These are phyloP conservation scores for Paragorgia papillata DNA, from an alignment of 92 coral and sea anemone species.

Conservation along the genomic window DNA sequence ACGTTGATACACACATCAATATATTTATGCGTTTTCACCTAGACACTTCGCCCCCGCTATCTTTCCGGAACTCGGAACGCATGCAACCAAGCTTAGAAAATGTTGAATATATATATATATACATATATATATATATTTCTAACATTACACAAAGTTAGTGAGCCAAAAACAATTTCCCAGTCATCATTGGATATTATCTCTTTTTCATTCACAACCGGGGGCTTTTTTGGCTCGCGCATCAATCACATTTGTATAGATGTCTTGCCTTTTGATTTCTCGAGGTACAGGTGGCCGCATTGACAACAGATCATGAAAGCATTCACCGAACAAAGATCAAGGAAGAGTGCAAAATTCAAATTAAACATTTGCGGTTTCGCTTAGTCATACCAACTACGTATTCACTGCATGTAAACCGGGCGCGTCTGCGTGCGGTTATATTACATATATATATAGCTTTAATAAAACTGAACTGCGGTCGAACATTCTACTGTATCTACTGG, in stretches of 20 bases:
- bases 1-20: too few relatives aligned
- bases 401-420: too few relatives aligned
- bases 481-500: background rate
- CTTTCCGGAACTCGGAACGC: too few relatives aligned
- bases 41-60: too few relatives aligned
- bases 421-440: too few relatives aligned
- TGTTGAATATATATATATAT: background rate
- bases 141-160: too few relatives aligned
- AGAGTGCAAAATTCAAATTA: background rate
- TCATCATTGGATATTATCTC: too few relatives aligned
- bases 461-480: background rate
- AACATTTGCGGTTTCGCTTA: background rate
- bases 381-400: background rate
- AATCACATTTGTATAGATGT: background rate
- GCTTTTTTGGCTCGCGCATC: background rate
- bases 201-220: too few relatives aligned
- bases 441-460: too few relatives aligned
- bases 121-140: too few relatives aligned
- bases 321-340: slow-evolving; percentile 10
- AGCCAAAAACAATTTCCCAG: too few relatives aligned
- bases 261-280: background rate
- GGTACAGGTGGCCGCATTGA: slow-evolving; percentile 36
- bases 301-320: background rate
- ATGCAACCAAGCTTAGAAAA: background rate
- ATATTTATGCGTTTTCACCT: too few relatives aligned